A percentile compares a stretch with the other conserved stretches of the same genome.
These are phyloP conservation scores for Trachelipus rathkii DNA, from an alignment of 1,140 invertebrate genomes.

Conservation along the genomic window DNA sequence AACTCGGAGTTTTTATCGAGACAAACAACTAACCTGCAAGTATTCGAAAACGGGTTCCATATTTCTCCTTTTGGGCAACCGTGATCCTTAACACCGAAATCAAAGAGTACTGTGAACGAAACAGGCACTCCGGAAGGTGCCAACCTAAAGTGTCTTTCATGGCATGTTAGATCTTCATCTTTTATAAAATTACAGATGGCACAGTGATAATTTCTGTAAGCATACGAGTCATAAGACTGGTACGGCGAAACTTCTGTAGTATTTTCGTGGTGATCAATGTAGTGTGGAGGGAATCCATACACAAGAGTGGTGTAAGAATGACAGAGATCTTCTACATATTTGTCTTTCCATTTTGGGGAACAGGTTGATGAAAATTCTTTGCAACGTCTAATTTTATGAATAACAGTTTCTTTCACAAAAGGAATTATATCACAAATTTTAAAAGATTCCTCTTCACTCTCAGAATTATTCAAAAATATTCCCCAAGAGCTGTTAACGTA, in stretches of 20 bases:
- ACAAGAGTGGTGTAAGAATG: slow-evolving; percentile 53
- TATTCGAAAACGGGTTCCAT: slow-evolving; percentile 57
- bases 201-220: slow-evolving; percentile 59
- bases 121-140: slow-evolving; percentile 52
- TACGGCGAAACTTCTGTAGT: not conserved
- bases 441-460: slow-evolving; percentile 38
- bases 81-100: slow-evolving; percentile 49
- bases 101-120: slow-evolving; percentile 57
- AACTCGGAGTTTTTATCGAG: slow-evolving; percentile 44
- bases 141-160: slow-evolving; percentile 40
- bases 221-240: slow-evolving; percentile 27
- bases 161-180: slow-evolving; percentile 51
- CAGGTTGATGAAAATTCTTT: slow-evolving; percentile 48
- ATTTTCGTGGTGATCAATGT: not conserved
- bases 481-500: slow-evolving; percentile 49
- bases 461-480: slow-evolving; percentile 42
- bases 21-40: slow-evolving; percentile 52
- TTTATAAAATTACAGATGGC: slow-evolving; percentile 56
- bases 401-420: slow-evolving; percentile 48
- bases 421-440: slow-evolving; percentile 48
- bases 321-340: slow-evolving; percentile 47
- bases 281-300: slow-evolving; percentile 44
- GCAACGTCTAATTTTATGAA: slow-evolving; percentile 48
- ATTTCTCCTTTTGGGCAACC: slow-evolving; percentile 49
- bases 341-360: slow-evolving; percentile 49